Evolutionary conservation across 1,140 invertebrate genomes (phyloP).

Genomic region (Linepithema humile): DNA sequence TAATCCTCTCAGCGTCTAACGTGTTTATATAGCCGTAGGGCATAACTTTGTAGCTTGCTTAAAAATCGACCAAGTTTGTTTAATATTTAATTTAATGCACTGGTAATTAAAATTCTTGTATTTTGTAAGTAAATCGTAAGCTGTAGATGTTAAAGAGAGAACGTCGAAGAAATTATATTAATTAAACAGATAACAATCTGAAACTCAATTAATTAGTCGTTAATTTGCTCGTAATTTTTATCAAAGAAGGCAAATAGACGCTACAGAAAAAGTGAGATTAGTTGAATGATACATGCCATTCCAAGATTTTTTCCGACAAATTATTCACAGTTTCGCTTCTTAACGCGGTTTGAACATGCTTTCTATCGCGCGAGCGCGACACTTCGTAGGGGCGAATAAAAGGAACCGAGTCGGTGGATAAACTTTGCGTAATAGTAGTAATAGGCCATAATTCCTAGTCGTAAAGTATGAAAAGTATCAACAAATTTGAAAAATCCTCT

Average conservation of each 20-base stretch:
- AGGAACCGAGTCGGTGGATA: slow-evolving; percentile 76
- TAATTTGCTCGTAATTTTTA: neutral
- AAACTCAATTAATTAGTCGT: neutral
- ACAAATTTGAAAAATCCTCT: slow-evolving; percentile 77
- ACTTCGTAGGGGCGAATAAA: slow-evolving; percentile 24
- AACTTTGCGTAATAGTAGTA: slow-evolving; percentile 80
- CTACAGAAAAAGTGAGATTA: neutral
- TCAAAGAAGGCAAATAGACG: too few species aligned
- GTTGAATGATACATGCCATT: neutral
- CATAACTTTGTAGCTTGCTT: slow-evolving; percentile 11
- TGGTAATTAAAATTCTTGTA: neutral
- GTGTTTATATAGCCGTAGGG: slow-evolving; percentile 5
- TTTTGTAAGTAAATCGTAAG: neutral
- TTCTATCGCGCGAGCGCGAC: neutral
- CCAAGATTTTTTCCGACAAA: neutral
- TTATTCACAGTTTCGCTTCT: slow-evolving; percentile 25
- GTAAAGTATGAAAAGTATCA: slow-evolving; percentile 80
- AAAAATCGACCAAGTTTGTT: slow-evolving; percentile 27
- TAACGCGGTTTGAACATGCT: slow-evolving; percentile 10
- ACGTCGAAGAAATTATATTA: neutral
- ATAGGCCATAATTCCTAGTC: slow-evolving; percentile 80
- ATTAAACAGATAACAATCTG: neutral
- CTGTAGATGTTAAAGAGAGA: neutral
- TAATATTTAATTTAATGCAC: neutral
- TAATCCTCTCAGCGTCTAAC: slow-evolving; percentile 7